Base-by-base conservation (phyloP, 2,113 vertebrate species). In the Cyrtonyx montezumae region DNA sequence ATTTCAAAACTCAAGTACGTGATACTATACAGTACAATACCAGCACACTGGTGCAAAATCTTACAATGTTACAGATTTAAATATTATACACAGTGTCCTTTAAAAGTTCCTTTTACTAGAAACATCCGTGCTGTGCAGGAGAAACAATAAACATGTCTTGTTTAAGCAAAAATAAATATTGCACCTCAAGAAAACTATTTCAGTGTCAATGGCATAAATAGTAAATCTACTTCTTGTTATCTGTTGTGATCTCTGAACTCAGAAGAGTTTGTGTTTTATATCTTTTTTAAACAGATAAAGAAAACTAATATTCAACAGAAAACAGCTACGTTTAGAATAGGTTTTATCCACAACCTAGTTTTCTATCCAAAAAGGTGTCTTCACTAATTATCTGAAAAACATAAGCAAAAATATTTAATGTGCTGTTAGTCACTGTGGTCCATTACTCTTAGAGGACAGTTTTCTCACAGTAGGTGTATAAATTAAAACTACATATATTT, bases 1-100 rank as follows among this genome's bases (percentile, higher is more conserved):
- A 99, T 99, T 99, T 97, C 96, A 95, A 97, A 98, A 98, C 96
- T 98, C 97, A 98, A 97, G 98, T 98, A 97, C 96, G 97, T 98
- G 98, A 97, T 97, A 97, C 95, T 98, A 97, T 98, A 97, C 96
- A 98, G 96, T 97, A 98, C 97, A 97, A 97, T 92, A 94, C 92
- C 95, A 97, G 94, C 96, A 98, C 97, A 96, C 97, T 97, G 97
- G 96, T 98, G 98, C 97, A 97, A 97, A 96, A 94, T 95, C 98
- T 98, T 97, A 98, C 96, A 98, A 82, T 95, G 81, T 90, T 96
- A 94, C 91, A 95, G 97, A 97, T 94, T 94, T 96, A 96, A 97
- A 96, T 96, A 96, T 96, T 96, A 96, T 96, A 95, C 96, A 97
- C 95, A 95, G 97, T 97, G 96, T 96, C 96, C 96, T 90, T 94